Evolutionary conservation across 2,797 vertebrate species (phyloP).

Genomic region (Sebastes cheni): DNA sequence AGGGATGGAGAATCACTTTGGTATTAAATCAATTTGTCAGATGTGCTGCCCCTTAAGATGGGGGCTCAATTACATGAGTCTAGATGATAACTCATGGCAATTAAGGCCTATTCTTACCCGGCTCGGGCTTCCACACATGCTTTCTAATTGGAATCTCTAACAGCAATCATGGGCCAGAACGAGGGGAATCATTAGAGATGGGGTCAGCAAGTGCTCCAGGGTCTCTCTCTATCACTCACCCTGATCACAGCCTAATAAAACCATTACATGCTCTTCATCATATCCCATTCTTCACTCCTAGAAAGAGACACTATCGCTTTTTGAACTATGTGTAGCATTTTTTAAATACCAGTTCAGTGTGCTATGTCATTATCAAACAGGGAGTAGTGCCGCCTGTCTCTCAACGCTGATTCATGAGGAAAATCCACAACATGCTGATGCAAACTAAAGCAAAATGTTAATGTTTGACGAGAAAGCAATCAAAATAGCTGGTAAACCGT

Average conservation of each 20-base stretch:
- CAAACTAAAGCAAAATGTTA: neutral
- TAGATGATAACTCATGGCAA: conserved; percentile 82
- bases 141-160: conserved; percentile 80
- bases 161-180: conserved; percentile 78
- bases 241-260: conserved; percentile 79
- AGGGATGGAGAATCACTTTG: conserved; percentile 79
- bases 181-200: conserved; percentile 77
- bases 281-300: conserved; percentile 49
- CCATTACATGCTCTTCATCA: conserved; percentile 73
- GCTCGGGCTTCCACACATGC: conserved; percentile 71
- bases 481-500: neutral
- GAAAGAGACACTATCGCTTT: conserved; percentile 47
- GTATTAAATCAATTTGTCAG: conserved; percentile 87
- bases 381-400: neutral
- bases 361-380: neutral
- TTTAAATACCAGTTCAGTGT: neutral
- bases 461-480: conserved; percentile 1
- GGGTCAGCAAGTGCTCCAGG: conserved; percentile 78
- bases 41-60: conserved; percentile 79
- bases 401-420: neutral
- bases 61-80: conserved; percentile 81
- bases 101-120: conserved; percentile 78
- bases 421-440: neutral
- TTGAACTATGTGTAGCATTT: conserved; percentile 11
- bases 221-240: conserved; percentile 69